A percentile compares a stretch with the other conserved stretches of the same genome.
Conservation (phyloP, 2,113 vertebrate genomes). For the Hippocampus guttulatus region DNA sequence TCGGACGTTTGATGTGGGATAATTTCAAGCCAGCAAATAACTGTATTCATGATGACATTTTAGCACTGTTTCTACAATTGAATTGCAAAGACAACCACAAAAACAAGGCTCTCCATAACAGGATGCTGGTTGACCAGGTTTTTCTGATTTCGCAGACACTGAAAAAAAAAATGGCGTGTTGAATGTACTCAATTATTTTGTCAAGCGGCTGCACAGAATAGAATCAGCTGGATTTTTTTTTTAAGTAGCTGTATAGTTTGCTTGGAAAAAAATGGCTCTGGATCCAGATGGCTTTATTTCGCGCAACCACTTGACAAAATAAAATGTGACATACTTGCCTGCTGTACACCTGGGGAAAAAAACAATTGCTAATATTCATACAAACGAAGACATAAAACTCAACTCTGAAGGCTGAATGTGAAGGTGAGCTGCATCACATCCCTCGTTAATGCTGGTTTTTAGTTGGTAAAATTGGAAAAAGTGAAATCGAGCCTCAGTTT, state of each 20-base stretch:
- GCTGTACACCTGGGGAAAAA: too few species aligned
- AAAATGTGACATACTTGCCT: too few species aligned
- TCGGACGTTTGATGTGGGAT: background rate
- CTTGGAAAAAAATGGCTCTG: too few species aligned
- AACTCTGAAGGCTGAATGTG: background rate
- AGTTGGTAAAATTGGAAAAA: background rate
- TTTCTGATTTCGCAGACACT: too few species aligned
- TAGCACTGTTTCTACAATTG: background rate
- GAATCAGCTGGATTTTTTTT: too few species aligned
- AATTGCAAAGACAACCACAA: background rate
- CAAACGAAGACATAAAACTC: background rate
- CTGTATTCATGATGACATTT: background rate
- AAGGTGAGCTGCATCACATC: background rate
- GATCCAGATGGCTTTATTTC: too few species aligned
- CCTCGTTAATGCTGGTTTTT: background rate
- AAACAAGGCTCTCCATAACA: background rate
- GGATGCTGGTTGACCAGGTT: background rate
- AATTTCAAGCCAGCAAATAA: background rate
- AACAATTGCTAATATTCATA: too few species aligned
- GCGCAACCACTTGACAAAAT: too few species aligned
- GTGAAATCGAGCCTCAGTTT: background rate
- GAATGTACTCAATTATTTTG: background rate
- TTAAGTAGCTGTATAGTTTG: too few species aligned
- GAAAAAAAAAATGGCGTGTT: too few species aligned
- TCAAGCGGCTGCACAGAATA: too few species aligned